phyloP scores from a whole-genome alignment of 37 sponge, comb jelly and placozoan genomes.

The Hormiphora californensis region DNA sequence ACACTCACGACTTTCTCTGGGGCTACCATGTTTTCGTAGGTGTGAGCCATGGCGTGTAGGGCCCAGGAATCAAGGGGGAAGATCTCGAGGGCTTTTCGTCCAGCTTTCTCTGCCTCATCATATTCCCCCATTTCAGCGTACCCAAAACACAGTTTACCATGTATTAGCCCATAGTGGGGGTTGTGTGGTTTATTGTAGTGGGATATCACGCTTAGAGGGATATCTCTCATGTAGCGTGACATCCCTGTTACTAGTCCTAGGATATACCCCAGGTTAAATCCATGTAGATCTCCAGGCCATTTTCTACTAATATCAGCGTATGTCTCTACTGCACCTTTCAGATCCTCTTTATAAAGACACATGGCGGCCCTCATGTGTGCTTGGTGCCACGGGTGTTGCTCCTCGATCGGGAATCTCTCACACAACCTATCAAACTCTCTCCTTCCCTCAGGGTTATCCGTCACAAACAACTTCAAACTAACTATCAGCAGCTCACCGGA shows the following conservation, averaged over 20 bases:
- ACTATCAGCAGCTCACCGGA: conserved; percentile 17
- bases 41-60: conserved; percentile 49
- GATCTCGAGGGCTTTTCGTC: not conserved
- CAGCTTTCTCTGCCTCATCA: not conserved
- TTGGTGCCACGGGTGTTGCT: not conserved
- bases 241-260: conserved; percentile 4
- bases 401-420: not conserved
- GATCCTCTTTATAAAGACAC: conserved; percentile 16
- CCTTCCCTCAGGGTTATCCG: not conserved
- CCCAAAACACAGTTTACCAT: conserved; percentile 52
- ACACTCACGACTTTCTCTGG: not conserved
- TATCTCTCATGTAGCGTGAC: not conserved
- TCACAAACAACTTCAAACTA: conserved; percentile 29
- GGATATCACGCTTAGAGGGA: not conserved
- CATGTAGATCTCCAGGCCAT: conserved; percentile 15
- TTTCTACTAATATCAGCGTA: not conserved
- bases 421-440: not conserved
- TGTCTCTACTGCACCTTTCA: not conserved
- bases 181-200: conserved; percentile 35
- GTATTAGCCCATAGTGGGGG: conserved; percentile 34
- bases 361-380: not conserved
- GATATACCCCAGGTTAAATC: conserved; percentile 30
- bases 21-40: conserved; percentile 4
- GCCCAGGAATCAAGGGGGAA: conserved; percentile 52
- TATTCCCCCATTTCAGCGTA: conserved; percentile 43